Base-by-base conservation (phyloP, 2,797 vertebrate genomes). In the Hydrolagus colliei region DNA sequence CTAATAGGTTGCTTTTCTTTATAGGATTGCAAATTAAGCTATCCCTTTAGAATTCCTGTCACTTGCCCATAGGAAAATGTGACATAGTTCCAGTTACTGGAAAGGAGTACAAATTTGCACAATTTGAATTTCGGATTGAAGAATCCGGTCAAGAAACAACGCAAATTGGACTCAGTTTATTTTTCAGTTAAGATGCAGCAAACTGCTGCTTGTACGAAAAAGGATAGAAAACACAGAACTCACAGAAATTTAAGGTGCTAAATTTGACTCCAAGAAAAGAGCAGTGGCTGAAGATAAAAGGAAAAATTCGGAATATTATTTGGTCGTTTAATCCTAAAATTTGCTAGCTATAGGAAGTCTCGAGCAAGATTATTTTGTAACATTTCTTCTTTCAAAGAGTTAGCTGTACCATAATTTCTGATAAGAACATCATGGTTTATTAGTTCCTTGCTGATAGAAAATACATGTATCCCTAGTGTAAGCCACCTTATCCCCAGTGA, bases 171-270 rank as follows among this genome's bases (percentile, higher is more conserved):
- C 41, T 91, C 90, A 91, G 87, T 89, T 91, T 89, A 90, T 87
- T 79, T 90, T 89, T 89, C 20, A 72, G 73, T 89, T 86, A 89
- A 91, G 88, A 90, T 92, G 89, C 87, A 87, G 89, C 61, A 9
- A 63, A 90, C 90, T 91, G 91, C 90, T 88, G 89, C 91, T 91
- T 87, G 87, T 89, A 90, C 89, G 89, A 91, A 91, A 91, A 94
- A 94, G 93, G 89, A 91, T 91, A 74, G 73, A 35, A 5, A 41
- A 74, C 41, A 14, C 14, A 74, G 11, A 13, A 74, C 13, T 14
- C 22, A 10, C n/a, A 35, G 22, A 73, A 73, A 11, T 73, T 32
- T 10, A 32, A 35, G 73, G 41, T 74, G 73, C 2, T 74, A 41
- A 74, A 74, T 14, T 10, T 74, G 73, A 12, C 12, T 16, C 27